A percentile compares a stretch with the other conserved stretches of the same genome.
Conservation (phyloP, 2,113 vertebrate species). For the Ancistrus triradiatus region DNA sequence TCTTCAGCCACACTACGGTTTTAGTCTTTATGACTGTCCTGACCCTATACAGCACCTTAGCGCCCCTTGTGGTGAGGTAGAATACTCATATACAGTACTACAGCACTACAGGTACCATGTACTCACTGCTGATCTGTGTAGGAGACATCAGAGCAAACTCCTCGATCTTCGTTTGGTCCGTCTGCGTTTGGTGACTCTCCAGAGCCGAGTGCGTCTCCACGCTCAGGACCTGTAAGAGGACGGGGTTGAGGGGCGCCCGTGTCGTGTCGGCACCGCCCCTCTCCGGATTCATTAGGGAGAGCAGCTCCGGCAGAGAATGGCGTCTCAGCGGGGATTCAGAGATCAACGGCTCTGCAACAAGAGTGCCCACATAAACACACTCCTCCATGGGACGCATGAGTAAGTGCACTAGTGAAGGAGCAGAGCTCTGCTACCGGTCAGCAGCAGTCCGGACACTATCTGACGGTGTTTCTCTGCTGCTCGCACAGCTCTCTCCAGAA, state of each 20-base stretch:
- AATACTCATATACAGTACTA: too few relatives aligned
- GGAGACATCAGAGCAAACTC: slow-evolving; percentile 51
- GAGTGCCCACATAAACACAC: background rate
- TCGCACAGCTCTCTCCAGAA: slow-evolving; percentile 57
- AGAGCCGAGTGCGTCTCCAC: slow-evolving; percentile 36
- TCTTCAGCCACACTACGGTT: too few relatives aligned
- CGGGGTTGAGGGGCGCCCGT: background rate
- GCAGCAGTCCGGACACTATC: slow-evolving; percentile 50
- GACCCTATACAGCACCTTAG: too few relatives aligned
- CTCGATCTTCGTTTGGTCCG: too few relatives aligned
- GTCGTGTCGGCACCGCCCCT: background rate
- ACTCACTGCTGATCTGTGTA: slow-evolving; percentile 53
- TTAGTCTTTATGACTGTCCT: too few relatives aligned
- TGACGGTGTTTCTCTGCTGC: slow-evolving; percentile 62
- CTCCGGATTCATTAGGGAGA: slow-evolving; percentile 10
- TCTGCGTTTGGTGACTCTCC: too few relatives aligned
- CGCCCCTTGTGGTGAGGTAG: too few relatives aligned
- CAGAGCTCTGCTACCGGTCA: slow-evolving; percentile 56
- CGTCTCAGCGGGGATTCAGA: slow-evolving; percentile 25
- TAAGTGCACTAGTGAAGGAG: background rate
- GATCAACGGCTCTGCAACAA: slow-evolving; percentile 55
- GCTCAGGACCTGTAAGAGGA: slow-evolving; percentile 42
- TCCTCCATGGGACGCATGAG: background rate
- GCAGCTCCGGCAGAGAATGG: slow-evolving; percentile 52
- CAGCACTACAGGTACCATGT: too few relatives aligned